Percentiles rank a stretch among this genome's conserved stretches.
Conservation (phyloP, 2,797 vertebrate species). For the Oryzias sinensis region DNA sequence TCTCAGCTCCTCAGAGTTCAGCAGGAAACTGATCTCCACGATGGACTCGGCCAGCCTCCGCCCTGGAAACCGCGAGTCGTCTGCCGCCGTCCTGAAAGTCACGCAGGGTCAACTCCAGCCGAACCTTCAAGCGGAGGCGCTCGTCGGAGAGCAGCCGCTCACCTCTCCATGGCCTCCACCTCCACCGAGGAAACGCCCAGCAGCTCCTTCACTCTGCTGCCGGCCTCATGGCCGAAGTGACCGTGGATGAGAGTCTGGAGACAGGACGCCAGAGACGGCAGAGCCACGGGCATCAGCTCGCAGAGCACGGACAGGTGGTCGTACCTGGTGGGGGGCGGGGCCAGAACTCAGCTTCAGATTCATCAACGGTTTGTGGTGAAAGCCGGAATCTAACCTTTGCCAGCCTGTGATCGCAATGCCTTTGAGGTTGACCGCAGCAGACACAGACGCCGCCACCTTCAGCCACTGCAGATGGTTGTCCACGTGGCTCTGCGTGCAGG, state of each 20-base stretch:
- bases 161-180: constrained; percentile 67
- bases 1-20: constrained; percentile 70
- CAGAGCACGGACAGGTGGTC: constrained; percentile 92
- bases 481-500: constrained; percentile 86
- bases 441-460: constrained; percentile 75
- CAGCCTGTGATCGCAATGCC: constrained; percentile 93
- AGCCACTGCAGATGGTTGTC: constrained; percentile 91
- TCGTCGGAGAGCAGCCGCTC: constrained; percentile 6
- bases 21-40: constrained; percentile 66
- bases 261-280: constrained; percentile 89
- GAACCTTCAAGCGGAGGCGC: not conserved
- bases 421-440: constrained; percentile 66
- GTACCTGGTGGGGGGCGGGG: constrained; percentile 42
- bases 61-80: constrained; percentile 63
- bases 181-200: constrained; percentile 70
- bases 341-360: not conserved
- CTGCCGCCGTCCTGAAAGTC: constrained; percentile 39
- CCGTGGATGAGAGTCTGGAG: constrained; percentile 85
- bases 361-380: not conserved
- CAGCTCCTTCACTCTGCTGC: constrained; percentile 32
- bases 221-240: constrained; percentile 63
- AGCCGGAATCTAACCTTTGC: constrained; percentile 82
- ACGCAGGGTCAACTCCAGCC: constrained; percentile 12
- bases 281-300: constrained; percentile 89
- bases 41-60: constrained; percentile 69